Percentiles rank a stretch among this genome's conserved stretches.
These are phyloP conservation scores for Actenoides lindsayi DNA, from an alignment of 2,113 vertebrate species.

Conservation along the genomic window DNA sequence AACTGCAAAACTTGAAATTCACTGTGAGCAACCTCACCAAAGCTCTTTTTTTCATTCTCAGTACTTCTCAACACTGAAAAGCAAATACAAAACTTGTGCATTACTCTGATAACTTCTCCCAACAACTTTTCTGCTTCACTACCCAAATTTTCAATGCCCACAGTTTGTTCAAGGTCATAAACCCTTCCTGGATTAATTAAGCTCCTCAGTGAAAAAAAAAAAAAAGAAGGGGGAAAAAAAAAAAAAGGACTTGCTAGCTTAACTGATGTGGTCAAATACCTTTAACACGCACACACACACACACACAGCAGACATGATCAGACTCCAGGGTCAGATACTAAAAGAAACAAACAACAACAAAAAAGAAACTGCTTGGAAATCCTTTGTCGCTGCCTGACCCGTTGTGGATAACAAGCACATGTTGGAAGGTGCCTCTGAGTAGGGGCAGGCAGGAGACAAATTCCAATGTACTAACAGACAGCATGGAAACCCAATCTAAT, in stretches of 20 bases:
- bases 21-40: background rate
- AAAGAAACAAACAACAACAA: slow-evolving; percentile 57
- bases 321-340: slow-evolving; percentile 15
- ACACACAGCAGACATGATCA: slow-evolving; percentile 25
- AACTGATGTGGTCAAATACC: slow-evolving; percentile 47
- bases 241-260: background rate
- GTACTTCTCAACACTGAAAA: background rate
- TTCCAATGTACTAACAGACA: slow-evolving; percentile 58
- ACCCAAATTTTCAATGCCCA: slow-evolving; percentile 66
- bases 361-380: slow-evolving; percentile 23
- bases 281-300: background rate
- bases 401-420: slow-evolving; percentile 39
- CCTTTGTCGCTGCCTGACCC: slow-evolving; percentile 44
- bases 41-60: background rate
- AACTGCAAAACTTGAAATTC: background rate
- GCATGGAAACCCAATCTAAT: slow-evolving; percentile 70
- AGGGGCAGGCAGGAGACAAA: slow-evolving; percentile 55
- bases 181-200: slow-evolving; percentile 72
- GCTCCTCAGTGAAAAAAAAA: background rate
- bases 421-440: slow-evolving; percentile 62
- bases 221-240: background rate
- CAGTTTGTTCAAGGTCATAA: slow-evolving; percentile 71
- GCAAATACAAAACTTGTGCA: slow-evolving; percentile 24
- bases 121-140: slow-evolving; percentile 66
- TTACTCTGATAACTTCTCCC: slow-evolving; percentile 54